phyloP scores from a whole-genome alignment of 2,888 invertebrate species.

The Arrhopalites spinosus region DNA sequence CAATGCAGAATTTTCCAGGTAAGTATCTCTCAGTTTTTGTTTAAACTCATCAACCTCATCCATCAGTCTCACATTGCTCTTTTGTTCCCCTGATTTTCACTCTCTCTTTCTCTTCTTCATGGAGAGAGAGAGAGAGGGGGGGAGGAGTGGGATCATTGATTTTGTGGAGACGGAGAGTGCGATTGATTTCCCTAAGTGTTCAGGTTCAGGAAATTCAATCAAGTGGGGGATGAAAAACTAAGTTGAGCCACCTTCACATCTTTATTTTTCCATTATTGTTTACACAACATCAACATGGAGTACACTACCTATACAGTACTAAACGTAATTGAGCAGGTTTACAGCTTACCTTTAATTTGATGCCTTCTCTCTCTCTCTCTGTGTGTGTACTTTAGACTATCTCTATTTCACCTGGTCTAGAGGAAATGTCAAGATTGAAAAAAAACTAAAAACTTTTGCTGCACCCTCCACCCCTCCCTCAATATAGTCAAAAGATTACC shows the following conservation, averaged over 20 bases:
- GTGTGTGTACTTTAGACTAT: slow-evolving; percentile 8
- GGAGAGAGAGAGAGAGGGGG: background rate
- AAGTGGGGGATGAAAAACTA: background rate
- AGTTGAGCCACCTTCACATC: background rate
- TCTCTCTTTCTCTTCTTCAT: background rate
- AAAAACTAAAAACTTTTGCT: background rate
- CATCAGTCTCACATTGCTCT: slow-evolving; percentile 16
- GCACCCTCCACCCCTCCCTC: background rate
- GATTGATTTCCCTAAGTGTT: slow-evolving; percentile 12
- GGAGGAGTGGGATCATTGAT: background rate
- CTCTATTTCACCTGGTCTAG: slow-evolving; percentile 26
- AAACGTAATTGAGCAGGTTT: slow-evolving; percentile 16
- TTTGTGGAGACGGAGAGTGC: background rate
- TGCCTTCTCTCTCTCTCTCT: background rate
- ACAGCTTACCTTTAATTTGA: background rate
- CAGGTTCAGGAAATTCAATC: background rate
- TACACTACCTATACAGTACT: too few relatives aligned
- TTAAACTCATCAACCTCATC: slow-evolving; percentile 9
- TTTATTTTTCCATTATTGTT: background rate
- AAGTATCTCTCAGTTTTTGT: background rate
- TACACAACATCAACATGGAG: background rate
- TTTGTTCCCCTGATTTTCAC: slow-evolving; percentile 6
- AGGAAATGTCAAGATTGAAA: background rate
- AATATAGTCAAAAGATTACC: background rate
- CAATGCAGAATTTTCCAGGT: slow-evolving; percentile 8